Evolutionary conservation across 2,113 vertebrate genomes (phyloP), one percentile per base, ranked within the genome.

Genomic region (Chloropsis cyanopogon): DNA sequence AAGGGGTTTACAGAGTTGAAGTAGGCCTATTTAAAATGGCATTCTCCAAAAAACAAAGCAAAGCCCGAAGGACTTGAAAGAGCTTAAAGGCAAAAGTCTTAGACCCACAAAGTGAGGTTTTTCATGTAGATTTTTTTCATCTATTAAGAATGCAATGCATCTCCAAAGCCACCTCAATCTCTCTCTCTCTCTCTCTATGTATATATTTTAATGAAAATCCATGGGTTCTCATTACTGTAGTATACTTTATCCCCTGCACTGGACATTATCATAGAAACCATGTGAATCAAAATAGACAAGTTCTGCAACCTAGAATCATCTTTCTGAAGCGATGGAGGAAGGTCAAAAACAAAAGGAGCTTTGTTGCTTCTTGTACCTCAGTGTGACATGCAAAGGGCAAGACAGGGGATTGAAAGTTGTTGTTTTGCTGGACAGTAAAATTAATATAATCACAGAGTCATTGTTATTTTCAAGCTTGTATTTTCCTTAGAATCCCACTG

Each of bases 241-340:
- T 65, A 33, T 29, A 25, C 10, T 78, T 84, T 47, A 42, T 61
- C 5, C 1, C 3, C 28, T 56, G 29, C 8, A 23, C 12, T 47
- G 10, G 9, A 35, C 49, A 41, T 73, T 0, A 0, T 70, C 1
- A 4, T 11, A 42, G 42, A 82, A 83, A 78, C 12, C 0, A 1
- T 31, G 8, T 26, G 11, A 66, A 49, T 84, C 19, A 57, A 65
- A 93, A 39, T 31, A 53, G 13, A 33, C 17, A 70, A 44, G 9
- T 70, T 82, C 82, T 59, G 33, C 9, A 53, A 19, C 18, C 29
- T 73, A 78, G 24, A 79, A 54, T 66, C 6, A 29, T 63, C 31
- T 46, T 49, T 73, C 47, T 72, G n/a, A 76, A 82, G 21, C 26
- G 22, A 19, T 16, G 22, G 23, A 57, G 15, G 12, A 82, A 70